Evolutionary conservation across 2,797 vertebrate species (phyloP).

Genomic region (Enteromius treurensis): DNA sequence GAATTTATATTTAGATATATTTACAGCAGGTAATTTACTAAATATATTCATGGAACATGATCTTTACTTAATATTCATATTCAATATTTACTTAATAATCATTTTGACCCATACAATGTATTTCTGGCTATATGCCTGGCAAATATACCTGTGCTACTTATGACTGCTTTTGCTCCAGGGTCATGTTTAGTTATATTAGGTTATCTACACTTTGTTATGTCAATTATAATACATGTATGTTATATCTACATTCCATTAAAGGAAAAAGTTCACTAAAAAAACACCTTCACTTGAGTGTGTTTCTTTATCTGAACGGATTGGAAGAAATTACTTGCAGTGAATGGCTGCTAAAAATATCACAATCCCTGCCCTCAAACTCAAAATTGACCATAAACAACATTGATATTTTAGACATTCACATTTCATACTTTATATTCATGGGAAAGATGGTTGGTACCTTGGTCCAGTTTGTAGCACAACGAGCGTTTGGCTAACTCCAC

Average conservation of each 20-base stretch:
- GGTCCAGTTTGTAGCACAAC: constrained; percentile 92
- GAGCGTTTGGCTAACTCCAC: constrained; percentile 92
- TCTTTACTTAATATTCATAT: too few species aligned
- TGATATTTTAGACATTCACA: neutral
- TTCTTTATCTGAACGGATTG: neutral
- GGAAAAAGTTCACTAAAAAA: neutral
- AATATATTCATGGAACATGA: too few species aligned
- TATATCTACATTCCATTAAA: neutral
- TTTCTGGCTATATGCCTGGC: too few species aligned
- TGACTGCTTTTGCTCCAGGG: too few species aligned
- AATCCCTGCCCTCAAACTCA: neutral
- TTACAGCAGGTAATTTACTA: too few species aligned
- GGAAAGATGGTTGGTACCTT: constrained; percentile 81
- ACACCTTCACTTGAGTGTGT: neutral
- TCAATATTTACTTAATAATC: too few species aligned
- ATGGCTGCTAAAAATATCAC: neutral
- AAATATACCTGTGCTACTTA: too few species aligned
- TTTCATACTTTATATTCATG: neutral
- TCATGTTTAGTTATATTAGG: neutral
- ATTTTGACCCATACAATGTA: too few species aligned
- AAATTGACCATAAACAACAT: neutral
- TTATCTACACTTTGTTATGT: too few species aligned
- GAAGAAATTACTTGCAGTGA: neutral
- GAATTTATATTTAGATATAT: too few species aligned
- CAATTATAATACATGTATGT: neutral